Percentiles rank a stretch among this genome's conserved stretches.
Evolutionary conservation across 2,888 invertebrate species (phyloP).

Genomic region (Corythucha ciliata): DNA sequence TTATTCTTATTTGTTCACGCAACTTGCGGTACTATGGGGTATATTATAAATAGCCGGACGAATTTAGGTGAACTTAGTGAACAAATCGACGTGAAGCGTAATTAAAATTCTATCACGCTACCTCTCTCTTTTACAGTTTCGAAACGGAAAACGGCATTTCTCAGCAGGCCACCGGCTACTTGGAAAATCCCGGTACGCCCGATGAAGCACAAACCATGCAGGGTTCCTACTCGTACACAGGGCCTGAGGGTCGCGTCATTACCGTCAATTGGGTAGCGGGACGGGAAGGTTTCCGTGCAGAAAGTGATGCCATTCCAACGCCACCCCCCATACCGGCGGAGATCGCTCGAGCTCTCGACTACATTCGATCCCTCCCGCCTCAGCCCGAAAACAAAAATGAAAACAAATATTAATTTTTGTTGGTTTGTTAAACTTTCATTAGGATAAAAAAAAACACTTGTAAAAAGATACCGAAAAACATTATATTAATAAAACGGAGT

Average conservation of each 20-base stretch:
- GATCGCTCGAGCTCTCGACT: conserved; percentile 41
- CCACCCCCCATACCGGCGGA: conserved; percentile 42
- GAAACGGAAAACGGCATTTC: conserved; percentile 65
- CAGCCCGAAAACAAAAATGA: too few species aligned
- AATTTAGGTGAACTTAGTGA: too few species aligned
- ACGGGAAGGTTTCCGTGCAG: conserved; percentile 58
- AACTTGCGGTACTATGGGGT: too few species aligned
- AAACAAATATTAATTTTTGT: too few species aligned
- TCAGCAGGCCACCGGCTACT: conserved; percentile 56
- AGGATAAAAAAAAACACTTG: too few species aligned
- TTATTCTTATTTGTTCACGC: too few species aligned
- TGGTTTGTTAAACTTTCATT: too few species aligned
- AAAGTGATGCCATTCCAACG: conserved; percentile 45
- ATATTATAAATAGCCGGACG: too few species aligned
- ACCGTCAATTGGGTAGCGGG: conserved; percentile 53
- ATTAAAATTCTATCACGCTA: too few species aligned
- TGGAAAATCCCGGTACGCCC: conserved; percentile 61
- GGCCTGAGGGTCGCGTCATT: conserved; percentile 53
- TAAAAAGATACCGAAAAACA: too few species aligned
- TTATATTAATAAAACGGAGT: too few species aligned
- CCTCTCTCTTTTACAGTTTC: conserved; percentile 46
- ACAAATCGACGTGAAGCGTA: too few species aligned
- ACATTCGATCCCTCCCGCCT: conserved; percentile 51
- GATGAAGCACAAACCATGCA: conserved; percentile 54
- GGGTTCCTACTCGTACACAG: conserved; percentile 64